Base-by-base conservation (phyloP, 1,140 invertebrate species). In the Helicoverpa armigera region DNA sequence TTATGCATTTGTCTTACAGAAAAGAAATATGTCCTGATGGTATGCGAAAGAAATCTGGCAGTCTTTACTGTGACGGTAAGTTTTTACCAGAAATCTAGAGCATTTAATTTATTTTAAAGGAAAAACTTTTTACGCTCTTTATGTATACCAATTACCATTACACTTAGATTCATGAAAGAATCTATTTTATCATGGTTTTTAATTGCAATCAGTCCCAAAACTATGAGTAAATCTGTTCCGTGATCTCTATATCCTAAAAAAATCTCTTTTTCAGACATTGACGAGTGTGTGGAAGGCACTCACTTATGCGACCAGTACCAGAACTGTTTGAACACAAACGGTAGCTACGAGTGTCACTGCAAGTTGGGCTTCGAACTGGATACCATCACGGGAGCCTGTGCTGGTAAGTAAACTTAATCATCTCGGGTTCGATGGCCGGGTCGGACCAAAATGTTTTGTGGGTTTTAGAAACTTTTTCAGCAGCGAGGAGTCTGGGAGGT, bases 311-410 rank as follows among this genome's bases (percentile, higher is more conserved):
- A 97, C 85, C 96, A 96, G 79, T 95, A 96, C 75, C 97, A 96
- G 83, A 96, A 96, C 1, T 99, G 98, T 91, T 90, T 96, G n/a
- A 99, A 99, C 87, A 96, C 96, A 0, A 95, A 96, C 29, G 98
- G 98, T 0, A 96, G 96, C 61, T 98, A 98, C 86, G 96, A 95
- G 3, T 99, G 98, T 88, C 94, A 96, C 3, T 99, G 98, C 94
- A 96, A 97, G 63, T 87, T 94, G 16, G 98, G 98, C 1, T 98
- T 97, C 86, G 96, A 96, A 81, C 95, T 96, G 77, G 97, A 97
- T 79, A 91, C 94, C 60, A 96, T 96, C 73, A 97, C 96, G 87
- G 96, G 96, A 87, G 96, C 97, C 87, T 97, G 97, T 93, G 95
- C 96, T 92, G 96, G 97, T 98, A 94, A 95, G 94, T 35, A 1